Evolutionary conservation across 2,797 vertebrate genomes (phyloP), one percentile per base, ranked within the genome.

Genomic region (Sandelia bainsii): DNA sequence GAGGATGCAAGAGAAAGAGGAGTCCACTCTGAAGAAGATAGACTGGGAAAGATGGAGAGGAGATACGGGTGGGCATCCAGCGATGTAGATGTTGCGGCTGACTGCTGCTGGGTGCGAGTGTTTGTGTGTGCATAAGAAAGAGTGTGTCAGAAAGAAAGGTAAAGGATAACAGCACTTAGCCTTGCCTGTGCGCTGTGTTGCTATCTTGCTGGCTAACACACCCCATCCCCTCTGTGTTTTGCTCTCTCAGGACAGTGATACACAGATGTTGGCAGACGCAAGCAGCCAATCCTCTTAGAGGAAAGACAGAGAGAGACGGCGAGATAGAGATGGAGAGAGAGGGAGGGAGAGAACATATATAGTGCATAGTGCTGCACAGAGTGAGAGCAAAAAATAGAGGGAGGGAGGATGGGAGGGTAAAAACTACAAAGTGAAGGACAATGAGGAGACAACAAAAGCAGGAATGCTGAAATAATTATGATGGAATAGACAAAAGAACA

Each of bases 271-370:
- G 77, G 87, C 70, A 76, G 86, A 85, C 16, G 73, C 77, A 75
- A 79, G 77, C 77, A 87, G 82, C 90, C 92, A 94, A 93, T 94
- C 91, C 90, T 86, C 91, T 92, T 88, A 88, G 82, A 88, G 90
- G 68, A 91, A 83, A 73, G 39, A 62, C 25, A 85, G 72, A 80
- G 91, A 84, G 67, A 63, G 84, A 72, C 76, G 14, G 90, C 88
- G 90, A 75, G 88, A 87, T 88, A 72, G 89, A 78, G 50, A 34
- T 72, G 60, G 67, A 44, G 48, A 61, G 60, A 51, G 50, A 57
- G 66, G n/a, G 54, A 53, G 63, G 34, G 49, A 57, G 59, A 74
- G 90, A 53, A 60, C 60, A 61, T 25, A 73, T 40, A 75, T 44
- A 68, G 65, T 64, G 50, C 8, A 20, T 62, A 64, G 40, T 32